A percentile compares a stretch with the other conserved stretches of the same genome.
Evolutionary conservation across 2,888 invertebrate genomes (phyloP).

Genomic region (Agonopterix alstromeriana): DNA sequence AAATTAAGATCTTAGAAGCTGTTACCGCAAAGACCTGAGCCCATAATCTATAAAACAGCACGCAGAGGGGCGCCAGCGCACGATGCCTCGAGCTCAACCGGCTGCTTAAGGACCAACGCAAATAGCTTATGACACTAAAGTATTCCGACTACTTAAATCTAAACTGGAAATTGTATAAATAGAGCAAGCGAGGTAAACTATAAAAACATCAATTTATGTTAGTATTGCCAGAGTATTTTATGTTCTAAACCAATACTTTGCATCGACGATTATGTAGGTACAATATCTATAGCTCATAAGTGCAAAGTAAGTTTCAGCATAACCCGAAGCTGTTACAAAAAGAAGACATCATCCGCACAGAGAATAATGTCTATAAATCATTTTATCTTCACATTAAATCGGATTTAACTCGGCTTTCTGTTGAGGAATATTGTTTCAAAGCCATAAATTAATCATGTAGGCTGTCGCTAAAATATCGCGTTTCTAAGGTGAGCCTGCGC

Average conservation of each 20-base stretch:
- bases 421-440: slow-evolving; percentile 56
- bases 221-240: neutral
- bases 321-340: slow-evolving; percentile 8
- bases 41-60: slow-evolving; percentile 13
- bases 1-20: neutral
- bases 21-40: slow-evolving; percentile 5
- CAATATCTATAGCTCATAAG: neutral
- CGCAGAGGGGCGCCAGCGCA: slow-evolving; percentile 8
- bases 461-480: slow-evolving; percentile 73
- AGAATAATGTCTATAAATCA: slow-evolving; percentile 57
- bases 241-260: neutral
- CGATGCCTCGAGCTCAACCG: slow-evolving; percentile 1
- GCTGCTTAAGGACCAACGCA: slow-evolving; percentile 8
- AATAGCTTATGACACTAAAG: slow-evolving; percentile 21
- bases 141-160: slow-evolving; percentile 18
- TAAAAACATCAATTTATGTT: slow-evolving; percentile 23
- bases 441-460: slow-evolving; percentile 75
- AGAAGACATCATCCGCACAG: slow-evolving; percentile 10
- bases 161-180: slow-evolving; percentile 11
- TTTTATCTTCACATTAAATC: slow-evolving; percentile 66
- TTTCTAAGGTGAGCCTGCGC: slow-evolving; percentile 55
- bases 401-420: slow-evolving; percentile 49
- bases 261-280: no score
- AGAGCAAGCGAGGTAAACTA: slow-evolving; percentile 8
- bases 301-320: neutral